Evolutionary conservation across 2,888 invertebrate genomes (phyloP).

Genomic region (Drosophila anomelani): DNA sequence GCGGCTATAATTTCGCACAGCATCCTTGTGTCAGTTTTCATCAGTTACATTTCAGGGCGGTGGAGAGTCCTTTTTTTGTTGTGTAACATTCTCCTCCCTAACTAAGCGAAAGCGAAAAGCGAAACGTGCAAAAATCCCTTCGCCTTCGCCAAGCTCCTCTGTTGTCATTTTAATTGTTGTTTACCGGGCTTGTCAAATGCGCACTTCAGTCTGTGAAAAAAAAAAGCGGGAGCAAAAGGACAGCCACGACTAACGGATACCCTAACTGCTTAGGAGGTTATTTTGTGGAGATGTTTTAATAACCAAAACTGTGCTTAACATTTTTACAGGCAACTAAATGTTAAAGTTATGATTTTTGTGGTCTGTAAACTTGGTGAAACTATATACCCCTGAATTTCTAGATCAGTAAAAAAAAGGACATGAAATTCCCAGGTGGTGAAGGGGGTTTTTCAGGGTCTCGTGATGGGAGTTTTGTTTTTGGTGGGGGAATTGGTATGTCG

Average conservation of each 20-base stretch:
- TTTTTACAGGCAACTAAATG: no score
- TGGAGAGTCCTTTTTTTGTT: slow-evolving; percentile 1
- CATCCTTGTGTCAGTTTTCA: slow-evolving; percentile 66
- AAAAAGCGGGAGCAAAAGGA: neutral
- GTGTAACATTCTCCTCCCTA: slow-evolving; percentile 7
- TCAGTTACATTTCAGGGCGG: slow-evolving; percentile 55
- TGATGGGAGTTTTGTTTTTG: neutral
- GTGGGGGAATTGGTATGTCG: neutral
- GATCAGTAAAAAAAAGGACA: neutral
- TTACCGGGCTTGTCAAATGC: slow-evolving; percentile 80
- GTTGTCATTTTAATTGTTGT: slow-evolving; percentile 82
- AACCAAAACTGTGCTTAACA: neutral
- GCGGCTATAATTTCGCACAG: slow-evolving; percentile 71
- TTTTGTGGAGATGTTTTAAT: rapidly evolving
- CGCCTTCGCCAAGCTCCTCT: slow-evolving; percentile 50
- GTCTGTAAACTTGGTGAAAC: neutral
- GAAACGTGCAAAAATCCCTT: slow-evolving; percentile 62
- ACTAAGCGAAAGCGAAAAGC: slow-evolving; percentile 55
- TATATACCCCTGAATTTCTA: neutral
- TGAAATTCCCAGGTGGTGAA: slow-evolving; percentile 20
- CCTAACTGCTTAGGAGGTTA: neutral
- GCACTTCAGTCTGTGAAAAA: slow-evolving; percentile 62
- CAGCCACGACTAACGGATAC: neutral
- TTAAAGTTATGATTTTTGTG: neutral
- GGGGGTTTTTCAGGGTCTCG: neutral